phyloP scores from a whole-genome alignment of 2,113 vertebrate genomes.

The Motacilla tschutschensis region DNA sequence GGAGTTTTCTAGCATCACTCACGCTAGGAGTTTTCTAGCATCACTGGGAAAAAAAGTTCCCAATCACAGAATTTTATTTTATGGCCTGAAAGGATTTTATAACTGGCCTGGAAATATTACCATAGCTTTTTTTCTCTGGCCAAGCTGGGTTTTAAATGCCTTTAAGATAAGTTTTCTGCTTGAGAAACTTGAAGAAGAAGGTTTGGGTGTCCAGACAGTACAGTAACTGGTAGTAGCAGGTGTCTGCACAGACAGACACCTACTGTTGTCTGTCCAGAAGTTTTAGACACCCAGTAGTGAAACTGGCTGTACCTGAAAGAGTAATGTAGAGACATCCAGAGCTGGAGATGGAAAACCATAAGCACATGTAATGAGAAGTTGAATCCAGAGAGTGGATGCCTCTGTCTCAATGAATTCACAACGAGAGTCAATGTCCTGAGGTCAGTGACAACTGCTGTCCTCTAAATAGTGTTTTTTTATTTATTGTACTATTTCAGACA shows the following conservation, averaged over 20 bases:
- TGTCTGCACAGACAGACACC: background rate
- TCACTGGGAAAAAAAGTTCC: accelerated
- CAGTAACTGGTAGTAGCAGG: background rate
- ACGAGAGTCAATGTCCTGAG: background rate
- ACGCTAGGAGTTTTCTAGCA: background rate
- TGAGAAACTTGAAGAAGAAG: background rate
- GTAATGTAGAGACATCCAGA: background rate
- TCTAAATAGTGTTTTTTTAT: background rate
- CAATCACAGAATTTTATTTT: background rate
- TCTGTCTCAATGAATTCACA: background rate
- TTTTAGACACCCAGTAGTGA: background rate
- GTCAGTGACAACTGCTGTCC: background rate
- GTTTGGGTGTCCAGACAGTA: background rate
- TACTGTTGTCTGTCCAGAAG: background rate
- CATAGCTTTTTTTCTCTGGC: background rate
- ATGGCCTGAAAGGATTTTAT: background rate
- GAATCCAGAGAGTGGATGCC: background rate
- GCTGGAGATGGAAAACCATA: background rate
- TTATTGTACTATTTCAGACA: background rate
- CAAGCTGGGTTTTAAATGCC: background rate
- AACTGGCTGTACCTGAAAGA: background rate
- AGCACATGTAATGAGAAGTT: background rate
- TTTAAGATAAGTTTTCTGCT: background rate
- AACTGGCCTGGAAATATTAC: background rate
- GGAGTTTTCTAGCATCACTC: background rate